Evolutionary conservation across 2,113 vertebrate genomes (phyloP), one percentile per base, ranked within the genome.

Genomic region (Proterorhinus semilunaris): DNA sequence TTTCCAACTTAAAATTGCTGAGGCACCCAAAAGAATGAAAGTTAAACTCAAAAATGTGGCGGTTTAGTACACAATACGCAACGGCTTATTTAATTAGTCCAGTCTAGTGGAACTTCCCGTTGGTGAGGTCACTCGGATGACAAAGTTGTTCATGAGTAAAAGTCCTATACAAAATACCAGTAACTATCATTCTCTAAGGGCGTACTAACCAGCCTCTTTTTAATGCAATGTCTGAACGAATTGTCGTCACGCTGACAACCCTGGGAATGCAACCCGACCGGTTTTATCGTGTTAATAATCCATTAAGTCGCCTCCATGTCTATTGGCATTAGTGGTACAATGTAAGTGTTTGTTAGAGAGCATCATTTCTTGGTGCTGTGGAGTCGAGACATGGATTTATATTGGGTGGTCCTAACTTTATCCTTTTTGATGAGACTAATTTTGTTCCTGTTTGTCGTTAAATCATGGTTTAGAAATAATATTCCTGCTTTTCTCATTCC

Each of bases 241-340:
- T 69, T 42, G 78, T 74, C 36, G 52, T 16, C 59, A 27, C 8
- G 59, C 44, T 27, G 73, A 68, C 42, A 6, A 10, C 16, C 55
- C 45, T 3, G 59, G 59, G 76, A 91, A 86, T 90, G 89, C 50
- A 13, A 80, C 66, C 3, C 0, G 72, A 74, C 87, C 69, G 5
- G 90, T 87, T 89, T 47, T 47, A 66, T 43, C 59, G 48, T 53
- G 21, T 74, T 70, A 21, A 1, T 43, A 13, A 67, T 79, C 69
- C 27, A 48, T 16, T 62, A 71, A 66, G 59, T 52, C 2, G 1
- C 48, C 45, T 11, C 12, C 15, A n/a, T 57, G 15, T 4, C 53
- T 11, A 76, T 70, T 8, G 0, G 0, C 12, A 47, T 70, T 15
- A 79, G 54, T 47, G 46, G 46, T 4, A 6, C 6, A 10, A 5